Percentiles rank a stretch among this genome's conserved stretches.
phyloP scores from a whole-genome alignment of 2,797 vertebrate species.

The Rhincodon typus region DNA sequence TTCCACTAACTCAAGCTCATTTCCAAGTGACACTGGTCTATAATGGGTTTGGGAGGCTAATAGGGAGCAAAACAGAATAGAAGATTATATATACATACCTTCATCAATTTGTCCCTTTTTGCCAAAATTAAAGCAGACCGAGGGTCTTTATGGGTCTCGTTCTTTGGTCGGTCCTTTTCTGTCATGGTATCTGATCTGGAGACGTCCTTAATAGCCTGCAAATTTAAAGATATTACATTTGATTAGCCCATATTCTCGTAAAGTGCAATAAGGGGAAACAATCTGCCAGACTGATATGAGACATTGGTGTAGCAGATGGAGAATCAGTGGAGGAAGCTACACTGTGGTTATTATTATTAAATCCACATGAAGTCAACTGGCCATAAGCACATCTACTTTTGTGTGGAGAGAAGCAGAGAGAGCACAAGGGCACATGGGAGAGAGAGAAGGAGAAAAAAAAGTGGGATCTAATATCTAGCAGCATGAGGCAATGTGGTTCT shows the following conservation, averaged over 20 bases:
- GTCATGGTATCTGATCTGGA: neutral
- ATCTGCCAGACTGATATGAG: neutral
- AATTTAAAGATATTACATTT: neutral
- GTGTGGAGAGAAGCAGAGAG: neutral
- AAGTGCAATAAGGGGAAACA: neutral
- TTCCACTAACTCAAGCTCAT: neutral
- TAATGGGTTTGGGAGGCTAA: too few species aligned
- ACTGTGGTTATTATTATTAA: neutral
- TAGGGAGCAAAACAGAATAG: neutral
- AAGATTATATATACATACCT: neutral
- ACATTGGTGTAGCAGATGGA: neutral
- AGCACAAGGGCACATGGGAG: too few species aligned
- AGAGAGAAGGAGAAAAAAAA: too few species aligned
- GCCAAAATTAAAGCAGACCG: neutral
- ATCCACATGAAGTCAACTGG: neutral
- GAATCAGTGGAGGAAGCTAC: neutral
- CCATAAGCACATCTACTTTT: neutral
- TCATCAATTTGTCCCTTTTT: slow-evolving; percentile 10
- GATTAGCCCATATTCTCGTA: neutral
- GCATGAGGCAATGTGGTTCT: neutral
- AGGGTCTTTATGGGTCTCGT: neutral
- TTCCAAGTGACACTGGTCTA: neutral
- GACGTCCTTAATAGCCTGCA: neutral
- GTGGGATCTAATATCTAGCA: neutral
- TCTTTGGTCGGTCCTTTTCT: neutral